These are phyloP conservation scores for Globodera ellingtonae DNA, from an alignment of 1,140 invertebrate genomes.

Conservation along the genomic window DNA sequence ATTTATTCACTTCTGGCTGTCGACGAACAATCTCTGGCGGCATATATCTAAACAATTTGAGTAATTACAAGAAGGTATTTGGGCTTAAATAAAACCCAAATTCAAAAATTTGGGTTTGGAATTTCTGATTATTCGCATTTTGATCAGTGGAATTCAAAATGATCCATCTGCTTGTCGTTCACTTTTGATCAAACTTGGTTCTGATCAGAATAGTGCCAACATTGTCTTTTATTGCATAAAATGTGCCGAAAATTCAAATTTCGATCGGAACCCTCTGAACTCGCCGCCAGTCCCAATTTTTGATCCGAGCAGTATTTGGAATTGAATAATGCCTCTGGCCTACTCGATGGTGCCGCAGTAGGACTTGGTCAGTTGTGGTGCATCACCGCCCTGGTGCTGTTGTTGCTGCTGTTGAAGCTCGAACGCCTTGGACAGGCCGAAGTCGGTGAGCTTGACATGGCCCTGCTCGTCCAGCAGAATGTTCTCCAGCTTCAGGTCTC, in stretches of 20 bases:
- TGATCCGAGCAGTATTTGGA: background rate
- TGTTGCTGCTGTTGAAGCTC: slow-evolving; percentile 7
- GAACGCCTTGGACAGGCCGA: slow-evolving; percentile 86
- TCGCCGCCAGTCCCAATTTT: too few relatives aligned
- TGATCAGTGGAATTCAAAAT: too few relatives aligned
- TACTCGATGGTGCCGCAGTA: slow-evolving; percentile 95
- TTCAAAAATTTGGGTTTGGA: too few relatives aligned
- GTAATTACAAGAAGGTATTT: background rate
- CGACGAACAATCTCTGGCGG: slow-evolving; percentile 86
- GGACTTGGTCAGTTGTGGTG: slow-evolving; percentile 78
- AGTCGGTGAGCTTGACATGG: slow-evolving; percentile 87
- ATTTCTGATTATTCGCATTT: too few relatives aligned
- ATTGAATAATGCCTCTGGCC: slow-evolving; percentile 1
- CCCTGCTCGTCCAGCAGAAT: slow-evolving; percentile 82
- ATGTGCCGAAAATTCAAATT: too few relatives aligned
- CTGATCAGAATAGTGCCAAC: too few relatives aligned
- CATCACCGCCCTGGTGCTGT: background rate
- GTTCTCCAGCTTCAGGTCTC: slow-evolving; percentile 92
- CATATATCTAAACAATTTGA: slow-evolving; percentile 73
- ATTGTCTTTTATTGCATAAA: too few relatives aligned
- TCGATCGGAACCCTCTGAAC: too few relatives aligned
- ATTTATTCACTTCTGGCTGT: slow-evolving; percentile 69
- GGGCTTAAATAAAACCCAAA: too few relatives aligned
- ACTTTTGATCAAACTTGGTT: too few relatives aligned
- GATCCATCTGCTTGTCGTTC: too few relatives aligned